Conservation (phyloP, 2,888 invertebrate genomes). For the Aradus depressus region DNA sequence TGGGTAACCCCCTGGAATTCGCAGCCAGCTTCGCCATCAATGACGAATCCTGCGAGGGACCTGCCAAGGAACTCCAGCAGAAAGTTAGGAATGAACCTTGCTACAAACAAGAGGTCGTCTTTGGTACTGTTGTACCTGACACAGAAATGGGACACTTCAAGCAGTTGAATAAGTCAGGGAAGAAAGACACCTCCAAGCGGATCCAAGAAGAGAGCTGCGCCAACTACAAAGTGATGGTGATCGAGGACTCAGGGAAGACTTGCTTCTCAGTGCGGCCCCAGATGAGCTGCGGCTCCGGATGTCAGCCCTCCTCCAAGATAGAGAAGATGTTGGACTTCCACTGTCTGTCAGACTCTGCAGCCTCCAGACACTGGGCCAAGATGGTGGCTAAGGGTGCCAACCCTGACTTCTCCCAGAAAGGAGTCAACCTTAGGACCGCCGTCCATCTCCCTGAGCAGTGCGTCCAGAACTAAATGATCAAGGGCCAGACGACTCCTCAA, state of each 20-base stretch:
- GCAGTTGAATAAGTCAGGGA: too few species aligned
- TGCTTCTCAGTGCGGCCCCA: constrained; percentile 50
- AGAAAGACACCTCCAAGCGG: constrained; percentile 33
- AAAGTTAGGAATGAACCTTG: constrained; percentile 32
- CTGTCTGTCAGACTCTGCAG: constrained; percentile 37
- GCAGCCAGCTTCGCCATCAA: constrained; percentile 40
- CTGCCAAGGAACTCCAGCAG: constrained; percentile 35
- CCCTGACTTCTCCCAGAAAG: constrained; percentile 41
- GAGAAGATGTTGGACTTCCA: constrained; percentile 41
- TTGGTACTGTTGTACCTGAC: constrained; percentile 29
- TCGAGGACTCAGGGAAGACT: constrained; percentile 42
- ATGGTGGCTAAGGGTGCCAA: constrained; percentile 40
- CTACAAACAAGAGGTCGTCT: constrained; percentile 26
- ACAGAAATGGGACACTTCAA: too few species aligned
- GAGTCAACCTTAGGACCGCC: constrained; percentile 34
- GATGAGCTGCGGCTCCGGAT: constrained; percentile 45
- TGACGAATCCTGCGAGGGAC: constrained; percentile 26
- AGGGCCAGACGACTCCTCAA: too few species aligned
- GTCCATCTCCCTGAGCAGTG: constrained; percentile 41
- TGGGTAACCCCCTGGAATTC: constrained; percentile 44
- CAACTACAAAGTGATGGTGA: constrained; percentile 31
- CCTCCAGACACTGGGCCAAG: constrained; percentile 34
- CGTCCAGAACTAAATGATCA: constrained; percentile 6
- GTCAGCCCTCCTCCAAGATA: constrained; percentile 39
- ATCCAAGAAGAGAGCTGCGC: constrained; percentile 27